Evolutionary conservation across 2,888 invertebrate species (phyloP), one percentile per base, ranked within the genome.

Genomic region (Opisthograptis luteolata): DNA sequence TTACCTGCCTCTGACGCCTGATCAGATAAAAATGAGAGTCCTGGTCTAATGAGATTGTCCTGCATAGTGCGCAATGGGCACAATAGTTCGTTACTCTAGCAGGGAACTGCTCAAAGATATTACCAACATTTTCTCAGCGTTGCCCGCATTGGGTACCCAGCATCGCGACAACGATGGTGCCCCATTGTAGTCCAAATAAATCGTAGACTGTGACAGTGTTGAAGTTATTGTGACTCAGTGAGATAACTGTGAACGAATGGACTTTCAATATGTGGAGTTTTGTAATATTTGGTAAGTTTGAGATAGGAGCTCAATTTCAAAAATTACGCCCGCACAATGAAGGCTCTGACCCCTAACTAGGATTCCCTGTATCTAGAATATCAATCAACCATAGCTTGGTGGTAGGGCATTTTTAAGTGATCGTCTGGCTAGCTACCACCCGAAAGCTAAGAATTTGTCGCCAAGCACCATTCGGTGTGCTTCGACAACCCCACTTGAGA

Each of bases 231-330:
- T 25, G 65, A 34, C 31, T 39, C 8, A 20, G 25, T 37, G 42
- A 55, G 43, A 60, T 62, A 45, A 40, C 17, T 56, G 67, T 72
- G 70, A 48, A 36, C 64, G 63, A 54, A 60, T 71, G 64, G 68
- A 61, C 62, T 52, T 30, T 60, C 45, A 55, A 63, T 40, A 73
- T 73, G 72, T 61, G 66, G 68, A 46, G 49, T 47, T 55, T 64
- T 39, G 52, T 71, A 55, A 48, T 73, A 30, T 61, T 66, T 30
- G 57, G 72, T 73, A 17, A 73, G 72, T 70, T 34, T 28, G 12
- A 25, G 2, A 2, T 9, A 24, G n/a, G n/a, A n/a, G n/a, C n/a
- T n/a, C n/a, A n/a, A n/a, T n/a, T n/a, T n/a, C n/a, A n/a, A n/a
- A n/a, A n/a, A n/a, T n/a, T n/a, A n/a, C n/a, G n/a, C n/a, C n/a